Base-by-base conservation (phyloP, 2,797 vertebrate genomes). In the Centropyge bicolor region DNA sequence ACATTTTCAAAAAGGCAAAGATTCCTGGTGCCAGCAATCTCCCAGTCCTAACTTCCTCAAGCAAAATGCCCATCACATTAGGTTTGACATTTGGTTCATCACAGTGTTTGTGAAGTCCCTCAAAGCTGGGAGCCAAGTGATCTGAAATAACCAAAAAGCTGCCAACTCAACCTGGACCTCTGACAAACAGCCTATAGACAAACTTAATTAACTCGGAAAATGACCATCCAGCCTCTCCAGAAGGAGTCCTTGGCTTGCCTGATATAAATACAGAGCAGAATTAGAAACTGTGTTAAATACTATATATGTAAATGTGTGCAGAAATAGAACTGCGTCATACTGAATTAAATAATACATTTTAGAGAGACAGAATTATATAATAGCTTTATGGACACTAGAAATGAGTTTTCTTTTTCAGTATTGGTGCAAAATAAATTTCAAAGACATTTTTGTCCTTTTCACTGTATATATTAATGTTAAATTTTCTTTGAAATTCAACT, bases 201-300 rank as follows among this genome's bases (percentile, higher is more conserved):
- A 85, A 88, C 51, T 75, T 78, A 76, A 91, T 90, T 76, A 84
- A 84, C 63, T 72, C 46, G 48, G n/a, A 81, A 74, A 88, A 81
- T 64, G 14, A 80, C 61, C 72, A 70, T 71, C 27, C 55, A 57
- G 69, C 27, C 62, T 72, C 69, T 81, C 60, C 46, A 71, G 73
- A 56, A 69, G 55, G 57, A 78, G 63, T 75, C 54, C 35, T 64
- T 52, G 55, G 64, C n/a, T 20, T 3, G 2, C 52, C 75, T 70
- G 74, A 45, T 57, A 7, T 38, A 81, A 82, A 88, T 82, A 85
- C 76, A n/a, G 66, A 89, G 66, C 57, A 74, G 79, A 77, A 22
- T 3, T 4, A 22, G 60, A 41, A 38, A 38, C 43, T 67, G 67
- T 55, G 67, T 55, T 71, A 6, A 73, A 70, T 60, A 56, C 3